Conservation (phyloP, 1,140 invertebrate genomes). For the Anoplophora glabripennis region DNA sequence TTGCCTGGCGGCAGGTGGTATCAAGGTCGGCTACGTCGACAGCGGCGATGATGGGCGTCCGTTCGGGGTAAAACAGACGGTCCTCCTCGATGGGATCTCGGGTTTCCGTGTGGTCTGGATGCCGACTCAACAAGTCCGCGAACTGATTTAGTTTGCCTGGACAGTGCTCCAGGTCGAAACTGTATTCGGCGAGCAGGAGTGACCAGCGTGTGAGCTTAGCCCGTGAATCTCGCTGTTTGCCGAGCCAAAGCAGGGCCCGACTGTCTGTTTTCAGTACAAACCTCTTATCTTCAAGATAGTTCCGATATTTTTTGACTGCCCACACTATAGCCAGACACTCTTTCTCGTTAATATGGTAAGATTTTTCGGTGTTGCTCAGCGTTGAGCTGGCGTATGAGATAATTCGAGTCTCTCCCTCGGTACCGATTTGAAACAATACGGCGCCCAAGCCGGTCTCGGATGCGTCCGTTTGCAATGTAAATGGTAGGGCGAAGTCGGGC, state of each 20-base stretch:
- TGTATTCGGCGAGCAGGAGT: conserved; percentile 34
- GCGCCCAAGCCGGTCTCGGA: conserved; percentile 12
- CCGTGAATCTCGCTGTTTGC: conserved; percentile 20
- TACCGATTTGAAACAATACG: conserved; percentile 17
- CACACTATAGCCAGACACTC: too few species aligned
- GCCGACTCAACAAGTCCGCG: conserved; percentile 24
- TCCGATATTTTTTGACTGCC: conserved; percentile 37
- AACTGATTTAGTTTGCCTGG: conserved; percentile 35
- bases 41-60: too few species aligned
- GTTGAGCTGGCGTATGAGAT: conserved; percentile 23
- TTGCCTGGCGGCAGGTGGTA: not conserved
- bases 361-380: conserved; percentile 10
- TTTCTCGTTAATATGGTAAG: conserved; percentile 26
- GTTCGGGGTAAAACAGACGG: not conserved
- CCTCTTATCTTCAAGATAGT: conserved; percentile 36
- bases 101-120: conserved; percentile 7
- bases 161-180: conserved; percentile 32
- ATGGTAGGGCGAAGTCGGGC: conserved; percentile 10
- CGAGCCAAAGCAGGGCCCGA: conserved; percentile 33
- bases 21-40: not conserved
- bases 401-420: not conserved
- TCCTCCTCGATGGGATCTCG: not conserved
- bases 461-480: conserved; percentile 23
- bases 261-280: conserved; percentile 40
- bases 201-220: conserved; percentile 40